A percentile compares a stretch with the other conserved stretches of the same genome.
phyloP scores from a whole-genome alignment of 2,888 invertebrate species.

The Escarpia spicata region DNA sequence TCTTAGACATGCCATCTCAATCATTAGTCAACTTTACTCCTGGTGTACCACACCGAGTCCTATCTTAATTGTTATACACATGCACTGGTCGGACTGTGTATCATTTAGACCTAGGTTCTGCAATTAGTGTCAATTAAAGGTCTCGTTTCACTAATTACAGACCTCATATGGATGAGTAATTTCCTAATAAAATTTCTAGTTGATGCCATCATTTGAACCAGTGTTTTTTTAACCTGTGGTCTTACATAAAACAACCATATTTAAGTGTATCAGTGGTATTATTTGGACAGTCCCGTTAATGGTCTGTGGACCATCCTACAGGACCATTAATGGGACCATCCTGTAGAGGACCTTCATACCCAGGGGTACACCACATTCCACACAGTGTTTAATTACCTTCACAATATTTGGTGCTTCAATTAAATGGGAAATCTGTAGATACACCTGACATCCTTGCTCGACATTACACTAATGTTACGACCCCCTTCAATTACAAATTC shows the following conservation, averaged over 20 bases:
- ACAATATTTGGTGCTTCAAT: background rate
- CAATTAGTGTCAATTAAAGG: background rate
- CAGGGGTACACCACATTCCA: background rate
- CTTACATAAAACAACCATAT: background rate
- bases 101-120: background rate
- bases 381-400: background rate
- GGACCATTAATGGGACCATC: background rate
- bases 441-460: no score
- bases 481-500: no score
- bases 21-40: background rate
- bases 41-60: background rate
- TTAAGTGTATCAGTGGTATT: background rate
- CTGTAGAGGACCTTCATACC: background rate
- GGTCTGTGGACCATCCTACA: background rate
- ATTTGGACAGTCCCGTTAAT: background rate
- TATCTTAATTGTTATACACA: no score
- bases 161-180: background rate
- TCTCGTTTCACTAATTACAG: background rate
- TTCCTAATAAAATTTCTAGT: background rate
- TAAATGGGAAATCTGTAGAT: background rate
- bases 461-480: no score
- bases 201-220: background rate
- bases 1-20: background rate
- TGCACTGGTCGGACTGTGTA: no score
- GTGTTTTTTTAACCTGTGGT: background rate